phyloP scores from a whole-genome alignment of 2,113 vertebrate genomes.

The Centropristis striata region DNA sequence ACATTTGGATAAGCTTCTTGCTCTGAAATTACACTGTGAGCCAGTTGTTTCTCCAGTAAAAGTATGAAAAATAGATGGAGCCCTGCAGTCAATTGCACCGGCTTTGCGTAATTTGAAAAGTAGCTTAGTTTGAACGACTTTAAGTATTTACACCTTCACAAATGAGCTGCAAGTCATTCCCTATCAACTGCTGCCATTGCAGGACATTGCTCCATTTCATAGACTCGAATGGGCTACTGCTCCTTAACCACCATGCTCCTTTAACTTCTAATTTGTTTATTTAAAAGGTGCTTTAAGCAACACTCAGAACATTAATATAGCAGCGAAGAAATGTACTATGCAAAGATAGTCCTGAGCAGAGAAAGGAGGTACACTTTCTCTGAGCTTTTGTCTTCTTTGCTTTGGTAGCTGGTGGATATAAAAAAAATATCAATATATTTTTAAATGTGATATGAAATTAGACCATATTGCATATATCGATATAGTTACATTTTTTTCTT shows the following conservation, averaged over 20 bases:
- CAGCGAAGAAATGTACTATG: no score
- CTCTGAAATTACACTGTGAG: background rate
- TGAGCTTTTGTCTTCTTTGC: no score
- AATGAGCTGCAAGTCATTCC: background rate
- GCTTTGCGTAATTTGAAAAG: background rate
- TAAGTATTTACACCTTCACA: background rate
- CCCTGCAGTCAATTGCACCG: background rate
- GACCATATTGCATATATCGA: no score
- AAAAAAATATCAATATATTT: no score
- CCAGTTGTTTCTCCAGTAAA: slow-evolving; percentile 17
- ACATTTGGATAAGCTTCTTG: slow-evolving; percentile 11
- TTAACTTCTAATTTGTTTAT: background rate
- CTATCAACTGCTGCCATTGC: background rate
- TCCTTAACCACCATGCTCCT: background rate
- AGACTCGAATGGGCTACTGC: background rate
- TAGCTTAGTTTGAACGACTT: background rate
- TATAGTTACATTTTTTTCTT: no score
- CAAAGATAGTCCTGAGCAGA: no score
- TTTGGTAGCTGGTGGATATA: no score
- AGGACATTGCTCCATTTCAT: background rate
- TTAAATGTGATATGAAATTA: no score
- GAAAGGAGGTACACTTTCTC: no score
- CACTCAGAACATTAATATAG: no score
- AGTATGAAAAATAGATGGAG: slow-evolving; percentile 15
- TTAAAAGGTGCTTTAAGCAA: no score